Conservation (phyloP, 1,140 invertebrate genomes). For the Holcopasites calliopsidis region DNA sequence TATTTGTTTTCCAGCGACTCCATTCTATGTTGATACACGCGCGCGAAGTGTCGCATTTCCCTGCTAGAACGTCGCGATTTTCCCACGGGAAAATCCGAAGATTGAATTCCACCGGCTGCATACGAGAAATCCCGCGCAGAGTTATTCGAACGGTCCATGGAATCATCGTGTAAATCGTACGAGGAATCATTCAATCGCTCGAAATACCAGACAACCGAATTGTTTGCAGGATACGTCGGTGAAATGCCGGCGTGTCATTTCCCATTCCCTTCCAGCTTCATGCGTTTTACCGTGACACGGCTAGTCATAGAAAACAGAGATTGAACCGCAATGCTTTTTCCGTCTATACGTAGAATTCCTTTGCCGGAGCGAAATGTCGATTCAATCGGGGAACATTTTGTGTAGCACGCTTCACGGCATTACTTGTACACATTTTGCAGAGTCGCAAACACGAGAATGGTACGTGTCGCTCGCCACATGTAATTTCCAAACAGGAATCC, state of each 20-base stretch:
- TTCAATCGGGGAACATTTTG: background rate
- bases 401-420: background rate
- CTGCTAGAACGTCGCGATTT: background rate
- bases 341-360: too few relatives aligned
- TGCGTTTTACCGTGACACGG: too few relatives aligned
- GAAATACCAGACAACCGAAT: background rate
- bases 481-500: too few relatives aligned
- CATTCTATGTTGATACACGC: background rate
- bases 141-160: slow-evolving; percentile 19
- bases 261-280: background rate
- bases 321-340: background rate
- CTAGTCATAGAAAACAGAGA: background rate
- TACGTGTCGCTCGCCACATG: too few relatives aligned
- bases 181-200: background rate
- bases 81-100: slow-evolving; percentile 22
- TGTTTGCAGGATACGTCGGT: background rate
- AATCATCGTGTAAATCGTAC: slow-evolving; percentile 29
- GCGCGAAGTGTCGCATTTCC: slow-evolving; percentile 5
- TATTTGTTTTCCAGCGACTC: background rate
- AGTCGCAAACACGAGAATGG: background rate
- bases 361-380: background rate
- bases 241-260: background rate
- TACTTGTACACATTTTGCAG: background rate
- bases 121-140: background rate
- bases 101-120: slow-evolving; percentile 19